These are phyloP conservation scores for Gorilla gorilla DNA, from an alignment of 2,113 vertebrate genomes.

Conservation along the genomic window DNA sequence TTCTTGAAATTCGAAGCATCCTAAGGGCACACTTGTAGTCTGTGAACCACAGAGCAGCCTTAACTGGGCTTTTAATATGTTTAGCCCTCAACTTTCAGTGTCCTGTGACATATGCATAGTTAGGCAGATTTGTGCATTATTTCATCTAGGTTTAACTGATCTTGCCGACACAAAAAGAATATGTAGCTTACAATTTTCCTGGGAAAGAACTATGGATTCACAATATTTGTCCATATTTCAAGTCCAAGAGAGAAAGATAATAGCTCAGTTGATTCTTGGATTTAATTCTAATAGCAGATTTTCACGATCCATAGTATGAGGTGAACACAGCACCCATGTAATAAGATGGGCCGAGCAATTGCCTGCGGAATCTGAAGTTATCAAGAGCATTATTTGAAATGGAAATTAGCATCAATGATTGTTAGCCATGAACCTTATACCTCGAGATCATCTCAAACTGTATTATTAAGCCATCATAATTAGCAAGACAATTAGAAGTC, in stretches of 20 bases:
- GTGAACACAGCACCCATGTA: too few relatives aligned
- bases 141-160: neutral
- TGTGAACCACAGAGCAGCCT: neutral
- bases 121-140: neutral
- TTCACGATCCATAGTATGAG: neutral
- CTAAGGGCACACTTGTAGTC: neutral
- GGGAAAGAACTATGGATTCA: neutral
- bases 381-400: neutral
- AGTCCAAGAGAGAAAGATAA: neutral
- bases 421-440: neutral
- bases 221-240: neutral
- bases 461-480: neutral
- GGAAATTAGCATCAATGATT: neutral
- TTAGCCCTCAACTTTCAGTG: neutral
- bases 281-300: neutral
- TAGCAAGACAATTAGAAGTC: neutral
- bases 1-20: too few relatives aligned
- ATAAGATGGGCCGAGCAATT: neutral
- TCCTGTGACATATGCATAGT: accelerated
- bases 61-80: neutral
- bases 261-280: neutral
- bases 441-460: neutral
- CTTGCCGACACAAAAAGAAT: neutral
- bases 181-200: neutral
- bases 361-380: neutral